Conservation (phyloP, 2,797 vertebrate species). For the Amniataba percoides region DNA sequence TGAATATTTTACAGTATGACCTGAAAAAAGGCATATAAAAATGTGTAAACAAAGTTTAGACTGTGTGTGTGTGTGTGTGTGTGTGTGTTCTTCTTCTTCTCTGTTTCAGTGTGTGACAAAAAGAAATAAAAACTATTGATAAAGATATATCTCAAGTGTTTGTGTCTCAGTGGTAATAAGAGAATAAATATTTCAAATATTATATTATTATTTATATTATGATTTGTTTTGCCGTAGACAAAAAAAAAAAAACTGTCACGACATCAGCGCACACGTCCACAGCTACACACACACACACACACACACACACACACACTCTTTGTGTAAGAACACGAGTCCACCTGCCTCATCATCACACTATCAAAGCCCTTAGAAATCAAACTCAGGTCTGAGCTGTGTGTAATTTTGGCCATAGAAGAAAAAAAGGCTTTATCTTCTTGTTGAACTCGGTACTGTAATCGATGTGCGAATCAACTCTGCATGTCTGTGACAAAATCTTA, state of each 20-base stretch:
- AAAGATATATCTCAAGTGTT: neutral
- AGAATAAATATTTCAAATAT: neutral
- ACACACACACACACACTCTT: neutral
- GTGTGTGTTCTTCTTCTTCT: neutral
- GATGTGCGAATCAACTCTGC: neutral
- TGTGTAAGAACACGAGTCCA: conserved; percentile 14
- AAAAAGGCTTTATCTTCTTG: neutral
- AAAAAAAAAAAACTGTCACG: neutral
- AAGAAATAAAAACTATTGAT: neutral
- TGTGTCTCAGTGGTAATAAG: too few species aligned
- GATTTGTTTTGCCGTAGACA: neutral
- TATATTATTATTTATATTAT: too few species aligned
- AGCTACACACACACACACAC: too few species aligned
- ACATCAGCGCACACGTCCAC: neutral
- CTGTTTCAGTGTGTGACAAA: neutral
- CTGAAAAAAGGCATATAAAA: neutral
- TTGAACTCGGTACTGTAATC: neutral
- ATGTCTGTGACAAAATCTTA: neutral
- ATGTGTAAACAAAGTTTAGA: neutral
- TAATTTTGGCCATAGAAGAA: too few species aligned
- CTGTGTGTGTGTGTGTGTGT: neutral
- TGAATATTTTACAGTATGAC: neutral
- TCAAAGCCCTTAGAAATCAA: conserved; percentile 17
- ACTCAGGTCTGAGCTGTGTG: neutral
- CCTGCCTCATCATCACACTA: conserved; percentile 39